Conservation (phyloP, 2,888 invertebrate species). For the Diadegma fenestrale region DNA sequence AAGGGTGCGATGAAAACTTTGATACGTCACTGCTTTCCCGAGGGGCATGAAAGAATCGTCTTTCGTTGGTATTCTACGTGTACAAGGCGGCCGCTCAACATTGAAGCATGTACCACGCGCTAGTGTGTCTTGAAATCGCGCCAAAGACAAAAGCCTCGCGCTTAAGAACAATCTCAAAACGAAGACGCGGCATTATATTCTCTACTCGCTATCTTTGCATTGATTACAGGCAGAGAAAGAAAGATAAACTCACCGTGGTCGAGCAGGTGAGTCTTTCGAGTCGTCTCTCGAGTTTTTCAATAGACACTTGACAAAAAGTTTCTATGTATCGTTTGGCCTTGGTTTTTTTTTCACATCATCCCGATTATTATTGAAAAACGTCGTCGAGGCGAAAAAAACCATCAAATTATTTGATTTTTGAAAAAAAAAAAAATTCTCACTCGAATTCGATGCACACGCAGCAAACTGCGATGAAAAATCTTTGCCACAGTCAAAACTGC, state of each 20-base stretch:
- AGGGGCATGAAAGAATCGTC: slow-evolving; percentile 47
- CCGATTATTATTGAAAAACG: not conserved
- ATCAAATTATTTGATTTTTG: not conserved
- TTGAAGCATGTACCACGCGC: slow-evolving; percentile 52
- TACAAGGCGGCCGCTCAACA: slow-evolving; percentile 46
- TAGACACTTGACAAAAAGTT: slow-evolving; percentile 2
- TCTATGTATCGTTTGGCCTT: slow-evolving; percentile 21
- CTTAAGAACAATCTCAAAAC: slow-evolving; percentile 52
- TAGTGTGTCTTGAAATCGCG: slow-evolving; percentile 62
- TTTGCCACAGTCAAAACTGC: not conserved
- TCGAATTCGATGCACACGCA: slow-evolving; percentile 1
- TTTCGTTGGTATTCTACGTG: slow-evolving; percentile 48
- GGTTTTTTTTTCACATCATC: slow-evolving; percentile 8
- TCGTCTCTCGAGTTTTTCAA: slow-evolving; percentile 54
- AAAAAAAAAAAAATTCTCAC: not conserved
- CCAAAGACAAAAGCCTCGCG: slow-evolving; percentile 57
- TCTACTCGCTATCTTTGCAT: slow-evolving; percentile 38
- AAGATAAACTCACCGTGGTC: slow-evolving; percentile 62
- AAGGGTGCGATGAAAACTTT: slow-evolving; percentile 42
- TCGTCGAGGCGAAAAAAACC: slow-evolving; percentile 1
- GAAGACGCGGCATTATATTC: slow-evolving; percentile 37
- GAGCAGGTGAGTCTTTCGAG: slow-evolving; percentile 23
- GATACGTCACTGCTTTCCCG: slow-evolving; percentile 62
- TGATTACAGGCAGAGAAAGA: slow-evolving; percentile 34
- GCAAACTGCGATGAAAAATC: not conserved